phyloP scores from a whole-genome alignment of 2,888 invertebrate genomes.

The Chirona hameri region DNA sequence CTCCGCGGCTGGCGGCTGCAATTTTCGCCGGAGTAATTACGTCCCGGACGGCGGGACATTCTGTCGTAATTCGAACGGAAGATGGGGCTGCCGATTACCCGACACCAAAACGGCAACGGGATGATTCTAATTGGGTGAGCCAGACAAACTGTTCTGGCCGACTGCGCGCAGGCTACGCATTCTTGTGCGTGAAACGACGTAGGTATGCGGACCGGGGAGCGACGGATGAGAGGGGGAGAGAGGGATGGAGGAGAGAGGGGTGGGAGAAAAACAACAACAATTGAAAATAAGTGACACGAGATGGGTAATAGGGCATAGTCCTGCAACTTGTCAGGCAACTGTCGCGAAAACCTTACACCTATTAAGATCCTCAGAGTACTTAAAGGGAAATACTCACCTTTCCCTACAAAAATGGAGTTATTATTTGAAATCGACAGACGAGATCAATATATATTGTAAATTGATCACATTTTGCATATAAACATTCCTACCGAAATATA shows the following conservation, averaged over 20 bases:
- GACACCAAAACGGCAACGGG: background rate
- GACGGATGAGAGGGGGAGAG: background rate
- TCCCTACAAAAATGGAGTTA: too few relatives aligned
- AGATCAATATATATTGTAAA: too few relatives aligned
- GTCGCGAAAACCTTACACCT: too few relatives aligned
- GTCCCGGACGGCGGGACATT: background rate
- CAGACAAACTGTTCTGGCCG: background rate
- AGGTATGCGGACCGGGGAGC: background rate
- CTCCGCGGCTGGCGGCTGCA: background rate
- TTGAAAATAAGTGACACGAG: too few relatives aligned
- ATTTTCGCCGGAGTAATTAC: background rate
- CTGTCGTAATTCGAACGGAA: background rate
- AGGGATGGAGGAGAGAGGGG: background rate
- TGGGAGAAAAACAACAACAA: too few relatives aligned
- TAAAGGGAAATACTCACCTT: too few relatives aligned
- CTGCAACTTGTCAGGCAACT: too few relatives aligned
- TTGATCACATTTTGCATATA: too few relatives aligned
- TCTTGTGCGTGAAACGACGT: background rate
- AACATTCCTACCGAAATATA: too few relatives aligned
- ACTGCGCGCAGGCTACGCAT: background rate
- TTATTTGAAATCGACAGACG: too few relatives aligned
- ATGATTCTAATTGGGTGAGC: background rate
- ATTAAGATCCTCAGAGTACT: too few relatives aligned
- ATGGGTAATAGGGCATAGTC: too few relatives aligned
- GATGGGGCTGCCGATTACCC: background rate